Percentiles rank a stretch among this genome's conserved stretches.
phyloP scores from a whole-genome alignment of 2,113 vertebrate species.

The Chlorodrepanis virens region DNA sequence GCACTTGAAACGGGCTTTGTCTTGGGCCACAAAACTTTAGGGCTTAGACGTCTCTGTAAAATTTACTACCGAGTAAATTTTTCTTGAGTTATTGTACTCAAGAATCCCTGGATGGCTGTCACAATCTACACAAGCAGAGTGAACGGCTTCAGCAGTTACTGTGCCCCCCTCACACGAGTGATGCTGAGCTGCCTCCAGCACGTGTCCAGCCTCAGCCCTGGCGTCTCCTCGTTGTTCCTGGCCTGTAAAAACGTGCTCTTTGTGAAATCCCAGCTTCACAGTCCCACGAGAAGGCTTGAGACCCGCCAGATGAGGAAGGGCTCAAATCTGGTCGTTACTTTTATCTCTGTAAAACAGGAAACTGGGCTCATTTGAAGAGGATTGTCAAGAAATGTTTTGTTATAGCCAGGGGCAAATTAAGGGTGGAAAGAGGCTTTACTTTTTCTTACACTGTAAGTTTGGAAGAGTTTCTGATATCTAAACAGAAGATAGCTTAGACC shows the following conservation, averaged over 20 bases:
- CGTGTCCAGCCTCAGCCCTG: accelerated
- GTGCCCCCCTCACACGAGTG: neutral
- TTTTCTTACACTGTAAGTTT: neutral
- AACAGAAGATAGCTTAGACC: neutral
- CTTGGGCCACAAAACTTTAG: neutral
- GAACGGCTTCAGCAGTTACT: neutral
- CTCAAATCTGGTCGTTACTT: neutral
- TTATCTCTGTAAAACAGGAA: neutral
- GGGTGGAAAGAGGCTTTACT: neutral
- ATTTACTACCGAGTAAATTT: neutral
- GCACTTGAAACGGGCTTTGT: neutral
- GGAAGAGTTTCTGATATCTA: neutral
- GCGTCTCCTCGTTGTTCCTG: neutral
- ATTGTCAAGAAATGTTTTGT: neutral
- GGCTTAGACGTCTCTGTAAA: neutral
- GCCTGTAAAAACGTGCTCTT: accelerated
- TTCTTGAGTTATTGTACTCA: neutral
- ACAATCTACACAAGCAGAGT: accelerated
- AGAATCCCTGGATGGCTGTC: neutral
- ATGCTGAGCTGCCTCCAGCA: neutral
- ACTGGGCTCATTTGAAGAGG: neutral
- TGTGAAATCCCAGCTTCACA: neutral
- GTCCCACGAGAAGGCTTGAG: neutral
- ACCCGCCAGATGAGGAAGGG: neutral
- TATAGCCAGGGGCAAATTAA: neutral